Evolutionary conservation across 2,113 vertebrate species (phyloP).

Genomic region (Numida meleagris): DNA sequence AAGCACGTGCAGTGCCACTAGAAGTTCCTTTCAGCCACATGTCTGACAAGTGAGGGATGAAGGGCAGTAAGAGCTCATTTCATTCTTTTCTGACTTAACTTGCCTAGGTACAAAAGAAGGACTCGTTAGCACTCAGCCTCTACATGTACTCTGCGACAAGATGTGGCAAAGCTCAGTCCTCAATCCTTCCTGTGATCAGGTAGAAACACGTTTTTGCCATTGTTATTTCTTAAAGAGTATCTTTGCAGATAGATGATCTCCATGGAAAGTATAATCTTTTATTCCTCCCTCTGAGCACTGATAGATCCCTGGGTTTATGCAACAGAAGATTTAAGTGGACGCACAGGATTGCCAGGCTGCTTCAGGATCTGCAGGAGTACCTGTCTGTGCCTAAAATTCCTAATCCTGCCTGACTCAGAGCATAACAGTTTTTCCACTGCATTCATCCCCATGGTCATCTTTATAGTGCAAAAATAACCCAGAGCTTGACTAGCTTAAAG

Average conservation of each 20-base stretch:
- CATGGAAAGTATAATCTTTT: not conserved
- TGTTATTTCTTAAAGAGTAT: not conserved
- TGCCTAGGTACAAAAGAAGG: not conserved
- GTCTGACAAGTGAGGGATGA: not conserved
- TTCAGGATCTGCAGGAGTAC: not conserved
- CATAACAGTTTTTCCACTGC: not conserved
- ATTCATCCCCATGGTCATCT: not conserved
- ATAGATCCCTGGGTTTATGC: not conserved
- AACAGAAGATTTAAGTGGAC: not conserved
- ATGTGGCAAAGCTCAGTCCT: not conserved
- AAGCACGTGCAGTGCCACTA: not conserved
- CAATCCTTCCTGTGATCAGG: not conserved
- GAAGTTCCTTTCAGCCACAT: not conserved
- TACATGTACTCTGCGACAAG: not conserved
- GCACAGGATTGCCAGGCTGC: not conserved
- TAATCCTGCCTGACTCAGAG: fast-evolving
- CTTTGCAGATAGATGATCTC: not conserved
- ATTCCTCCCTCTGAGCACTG: not conserved
- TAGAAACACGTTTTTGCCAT: not conserved
- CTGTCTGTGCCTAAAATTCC: fast-evolving
- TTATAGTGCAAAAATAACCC: not conserved
- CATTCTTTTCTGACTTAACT: not conserved
- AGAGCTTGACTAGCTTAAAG: not conserved
- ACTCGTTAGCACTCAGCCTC: not conserved
- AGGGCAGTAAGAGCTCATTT: not conserved